Percentiles rank a stretch among this genome's conserved stretches.
These are phyloP conservation scores for Sminthurinus signatus DNA, from an alignment of 1,140 invertebrate genomes.

Conservation along the genomic window DNA sequence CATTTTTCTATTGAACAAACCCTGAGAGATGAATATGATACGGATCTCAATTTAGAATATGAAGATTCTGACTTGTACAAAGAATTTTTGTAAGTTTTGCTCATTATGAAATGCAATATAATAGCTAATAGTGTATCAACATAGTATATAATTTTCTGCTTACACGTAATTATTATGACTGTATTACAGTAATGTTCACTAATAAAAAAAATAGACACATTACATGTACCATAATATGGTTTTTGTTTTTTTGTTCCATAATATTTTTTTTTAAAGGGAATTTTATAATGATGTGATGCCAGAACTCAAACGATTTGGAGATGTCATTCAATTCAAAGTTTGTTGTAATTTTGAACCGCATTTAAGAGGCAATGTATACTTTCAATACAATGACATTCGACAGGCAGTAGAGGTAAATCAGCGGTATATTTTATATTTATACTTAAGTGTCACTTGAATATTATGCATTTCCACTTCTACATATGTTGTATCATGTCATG, in stretches of 20 bases:
- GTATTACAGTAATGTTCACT: too few relatives aligned
- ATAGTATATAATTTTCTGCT: too few relatives aligned
- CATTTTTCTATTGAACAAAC: slow-evolving; percentile 71
- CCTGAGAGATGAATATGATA: slow-evolving; percentile 68
- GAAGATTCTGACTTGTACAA: slow-evolving; percentile 71
- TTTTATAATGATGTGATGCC: slow-evolving; percentile 81
- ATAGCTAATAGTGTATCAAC: too few relatives aligned
- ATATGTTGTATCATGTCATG: too few relatives aligned
- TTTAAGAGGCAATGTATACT: slow-evolving; percentile 82
- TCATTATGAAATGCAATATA: neutral
- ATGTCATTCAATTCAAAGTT: slow-evolving; percentile 71
- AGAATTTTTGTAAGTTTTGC: slow-evolving; percentile 55
- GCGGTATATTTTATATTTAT: too few relatives aligned
- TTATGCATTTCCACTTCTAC: too few relatives aligned
- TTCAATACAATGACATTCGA: slow-evolving; percentile 66
- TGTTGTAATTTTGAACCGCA: slow-evolving; percentile 81
- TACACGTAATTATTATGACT: too few relatives aligned
- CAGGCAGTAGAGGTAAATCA: slow-evolving; percentile 55
- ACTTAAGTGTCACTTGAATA: too few relatives aligned
- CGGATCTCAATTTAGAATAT: slow-evolving; percentile 74
- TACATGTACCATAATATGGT: too few relatives aligned
- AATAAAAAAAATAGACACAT: too few relatives aligned
- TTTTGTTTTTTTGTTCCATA: too few relatives aligned
- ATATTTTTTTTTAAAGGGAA: too few relatives aligned
- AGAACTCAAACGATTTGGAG: slow-evolving; percentile 73